Base-by-base conservation (phyloP, 2,888 invertebrate genomes). In the Catocala fraxini region DNA sequence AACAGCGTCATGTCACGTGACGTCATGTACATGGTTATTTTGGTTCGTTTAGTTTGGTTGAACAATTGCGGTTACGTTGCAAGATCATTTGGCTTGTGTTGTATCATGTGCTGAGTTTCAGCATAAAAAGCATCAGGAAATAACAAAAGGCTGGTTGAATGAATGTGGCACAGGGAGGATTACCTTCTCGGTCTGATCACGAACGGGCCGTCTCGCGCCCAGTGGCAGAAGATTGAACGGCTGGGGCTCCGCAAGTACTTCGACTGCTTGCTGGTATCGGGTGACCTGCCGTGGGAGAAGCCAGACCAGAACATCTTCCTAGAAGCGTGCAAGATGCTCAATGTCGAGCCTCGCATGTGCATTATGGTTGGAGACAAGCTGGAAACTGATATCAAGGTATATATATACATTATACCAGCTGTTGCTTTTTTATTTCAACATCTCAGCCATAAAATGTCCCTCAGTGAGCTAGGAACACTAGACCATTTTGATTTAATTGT, bases 291-390 rank as follows among this genome's bases (percentile, higher is more conserved):
- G 4, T 97, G 97, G 96, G 98, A 98, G 92, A 98, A 98, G 89
- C 98, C 98, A 0, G 95, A 97, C 85, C 95, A 96, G 73, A 95
- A 96, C 85, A 98, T 98, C 89, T 98, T 98, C 90, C 95, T 96
- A 73, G 96, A 97, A 78, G 98, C 97, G 39, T 98, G 97, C 91
- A 95, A 96, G 82, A 95, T 95, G 84, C 95, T 98, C 61, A 95
- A 96, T 70, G 97, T 98, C 15, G 95, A 96, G 83, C 97, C 98
- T 0, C 91, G 95, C 59, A 95, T 96, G 73, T 98, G 97, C 90
- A 95, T 97, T 78, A 98, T 98, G 97, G 96, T 98, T 81, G 98
- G 98, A 51, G 98, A 98, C 86, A 97, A 97, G 86, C 90, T 98
- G 75, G 97, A 98, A 88, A 98, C 98, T 43, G 98, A 98, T 89